Conservation (phyloP, 2,797 vertebrate genomes). For the Enteromius afrohamiltoni region DNA sequence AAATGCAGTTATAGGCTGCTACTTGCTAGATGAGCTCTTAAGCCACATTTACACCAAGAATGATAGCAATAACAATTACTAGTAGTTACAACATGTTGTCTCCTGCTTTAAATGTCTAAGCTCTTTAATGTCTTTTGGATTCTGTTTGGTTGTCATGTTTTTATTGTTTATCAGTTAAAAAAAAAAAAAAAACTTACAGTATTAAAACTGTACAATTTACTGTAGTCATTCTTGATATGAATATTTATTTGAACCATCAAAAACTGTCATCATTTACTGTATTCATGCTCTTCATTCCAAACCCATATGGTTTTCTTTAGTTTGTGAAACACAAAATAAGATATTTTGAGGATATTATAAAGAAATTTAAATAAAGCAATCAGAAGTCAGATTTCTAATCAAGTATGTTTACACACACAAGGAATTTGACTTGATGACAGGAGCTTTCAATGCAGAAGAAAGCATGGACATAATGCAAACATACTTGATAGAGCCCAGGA, state of each 20-base stretch:
- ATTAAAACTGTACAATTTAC: no score
- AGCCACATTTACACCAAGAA: background rate
- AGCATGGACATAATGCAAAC: no score
- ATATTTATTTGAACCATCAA: no score
- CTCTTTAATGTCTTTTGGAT: background rate
- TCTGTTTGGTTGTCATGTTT: background rate
- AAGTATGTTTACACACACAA: no score
- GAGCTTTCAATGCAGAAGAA: no score
- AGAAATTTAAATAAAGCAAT: no score
- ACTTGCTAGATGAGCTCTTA: background rate
- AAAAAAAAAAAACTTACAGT: no score
- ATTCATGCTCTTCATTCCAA: background rate
- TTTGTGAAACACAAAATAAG: background rate
- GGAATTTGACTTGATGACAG: no score
- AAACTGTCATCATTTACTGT: background rate
- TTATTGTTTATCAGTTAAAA: background rate
- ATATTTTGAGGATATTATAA: background rate
- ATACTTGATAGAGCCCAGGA: no score
- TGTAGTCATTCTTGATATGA: no score
- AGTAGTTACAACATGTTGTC: background rate
- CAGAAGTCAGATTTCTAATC: no score
- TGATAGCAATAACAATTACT: background rate
- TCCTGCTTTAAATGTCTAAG: background rate
- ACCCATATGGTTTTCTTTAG: background rate
- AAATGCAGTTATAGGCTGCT: background rate